These are phyloP conservation scores for Andrena cerasifolii DNA, from an alignment of 1,140 invertebrate genomes.

Conservation along the genomic window DNA sequence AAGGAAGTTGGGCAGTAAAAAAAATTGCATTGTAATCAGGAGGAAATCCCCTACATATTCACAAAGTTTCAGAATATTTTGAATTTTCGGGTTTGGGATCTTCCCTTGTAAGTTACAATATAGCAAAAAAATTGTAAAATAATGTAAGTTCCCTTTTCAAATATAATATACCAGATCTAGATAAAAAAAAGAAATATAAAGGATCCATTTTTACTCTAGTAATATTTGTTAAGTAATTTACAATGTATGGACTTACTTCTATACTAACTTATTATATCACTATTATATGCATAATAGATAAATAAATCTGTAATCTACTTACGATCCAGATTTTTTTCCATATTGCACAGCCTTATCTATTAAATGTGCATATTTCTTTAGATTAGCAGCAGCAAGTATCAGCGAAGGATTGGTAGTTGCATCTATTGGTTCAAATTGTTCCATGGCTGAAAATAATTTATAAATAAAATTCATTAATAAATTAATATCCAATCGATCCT, in stretches of 20 bases:
- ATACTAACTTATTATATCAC: no score
- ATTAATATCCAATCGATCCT: constrained; percentile 35
- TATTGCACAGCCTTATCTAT: constrained; percentile 95
- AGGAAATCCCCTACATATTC: no score
- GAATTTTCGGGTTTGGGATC: no score
- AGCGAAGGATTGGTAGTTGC: constrained; percentile 99
- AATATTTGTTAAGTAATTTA: not conserved
- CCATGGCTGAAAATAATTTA: constrained; percentile 89
- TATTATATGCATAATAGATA: no score
- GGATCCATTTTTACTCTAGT: not conserved
- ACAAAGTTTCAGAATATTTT: no score
- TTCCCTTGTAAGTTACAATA: no score
- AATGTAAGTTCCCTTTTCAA: not conserved
- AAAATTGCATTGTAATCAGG: no score
- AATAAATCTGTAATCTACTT: constrained; percentile 71
- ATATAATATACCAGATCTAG: not conserved
- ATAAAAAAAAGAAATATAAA: constrained; percentile 5
- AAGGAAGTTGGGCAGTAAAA: no score
- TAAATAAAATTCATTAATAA: constrained; percentile 29
- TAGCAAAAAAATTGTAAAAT: not conserved
- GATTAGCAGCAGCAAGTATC: constrained; percentile 95
- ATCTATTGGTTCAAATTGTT: constrained; percentile 99
- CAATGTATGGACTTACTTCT: not conserved
- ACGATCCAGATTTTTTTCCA: constrained; percentile 89
- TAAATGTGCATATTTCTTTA: constrained; percentile 94